phyloP scores from a whole-genome alignment of 2,888 invertebrate genomes.

The Sturmia bella region DNA sequence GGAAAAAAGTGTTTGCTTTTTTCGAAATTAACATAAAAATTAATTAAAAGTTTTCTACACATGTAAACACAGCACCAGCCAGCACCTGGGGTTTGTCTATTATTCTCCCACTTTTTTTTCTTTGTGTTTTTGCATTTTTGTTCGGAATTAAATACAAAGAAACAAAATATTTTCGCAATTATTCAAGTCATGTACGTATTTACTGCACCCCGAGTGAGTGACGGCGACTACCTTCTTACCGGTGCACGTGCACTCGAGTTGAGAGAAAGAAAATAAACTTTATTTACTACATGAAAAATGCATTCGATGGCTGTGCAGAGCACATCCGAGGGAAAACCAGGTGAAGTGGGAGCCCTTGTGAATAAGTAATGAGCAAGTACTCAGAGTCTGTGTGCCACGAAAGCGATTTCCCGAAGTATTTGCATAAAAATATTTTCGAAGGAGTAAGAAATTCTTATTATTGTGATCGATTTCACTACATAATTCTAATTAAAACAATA shows the following conservation, averaged over 20 bases:
- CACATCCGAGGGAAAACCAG: slow-evolving; percentile 6
- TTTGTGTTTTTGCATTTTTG: slow-evolving; percentile 29
- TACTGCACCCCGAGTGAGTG: neutral
- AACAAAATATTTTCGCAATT: slow-evolving; percentile 52
- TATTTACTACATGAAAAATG: slow-evolving; percentile 30
- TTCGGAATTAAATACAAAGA: slow-evolving; percentile 30
- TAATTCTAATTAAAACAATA: too few species aligned
- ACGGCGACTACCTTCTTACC: neutral
- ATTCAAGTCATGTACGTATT: slow-evolving; percentile 53
- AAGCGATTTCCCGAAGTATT: too few species aligned
- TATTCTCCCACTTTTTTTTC: slow-evolving; percentile 8
- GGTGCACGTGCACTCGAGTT: slow-evolving; percentile 26
- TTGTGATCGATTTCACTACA: too few species aligned
- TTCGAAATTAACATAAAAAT: slow-evolving; percentile 55
- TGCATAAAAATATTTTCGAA: too few species aligned
- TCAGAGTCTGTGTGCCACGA: too few species aligned
- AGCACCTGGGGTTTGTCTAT: slow-evolving; percentile 52
- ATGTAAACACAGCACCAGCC: slow-evolving; percentile 52
- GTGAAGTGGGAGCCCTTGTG: neutral
- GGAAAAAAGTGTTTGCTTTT: neutral
- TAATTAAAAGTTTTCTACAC: slow-evolving; percentile 59
- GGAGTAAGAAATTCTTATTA: too few species aligned
- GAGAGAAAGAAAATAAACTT: slow-evolving; percentile 31
- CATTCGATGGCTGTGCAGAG: slow-evolving; percentile 19
- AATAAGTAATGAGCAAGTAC: neutral